Evolutionary conservation across 1,140 invertebrate genomes (phyloP), one percentile per base, ranked within the genome.

Genomic region (Drosophila guanche): DNA sequence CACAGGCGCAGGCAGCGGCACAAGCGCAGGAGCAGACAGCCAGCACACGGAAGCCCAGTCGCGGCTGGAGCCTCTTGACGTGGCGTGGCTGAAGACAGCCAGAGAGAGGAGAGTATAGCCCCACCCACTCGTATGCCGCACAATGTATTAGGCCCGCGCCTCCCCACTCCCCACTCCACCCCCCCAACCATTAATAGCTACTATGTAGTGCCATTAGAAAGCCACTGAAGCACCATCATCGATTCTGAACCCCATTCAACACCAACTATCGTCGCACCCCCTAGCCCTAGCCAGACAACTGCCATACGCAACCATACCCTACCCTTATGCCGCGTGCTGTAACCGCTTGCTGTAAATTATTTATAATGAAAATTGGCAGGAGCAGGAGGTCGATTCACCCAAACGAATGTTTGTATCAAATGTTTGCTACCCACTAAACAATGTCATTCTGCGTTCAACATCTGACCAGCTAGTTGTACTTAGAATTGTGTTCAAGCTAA

Each of bases 331-430:
- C 37, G 55, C 59, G 70, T 56, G 43, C 54, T 69, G 52, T 45
- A 65, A 27, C 45, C 16, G 42, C 42, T 47, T 70, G 22, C 40
- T 65, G 48, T 55, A 61, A 75, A 86, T 75, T 84, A 84, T 84
- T 83, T 83, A 45, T 51, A 20, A 42, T 41, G 33, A 37, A 37
- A 37, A 12, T 12, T 37, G 33, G 41, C 40, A 50, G 58, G 47
- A 52, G 52, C 16, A 20, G 16, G 51, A 63, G 50, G 60, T 75
- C 45, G 23, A 66, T 20, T 61, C 58, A 63, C 57, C 41, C 54
- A 59, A 48, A 66, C 84, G 73, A 86, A 89, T 89, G 50, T 89
- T 89, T 89, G 84, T 89, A 89, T 89, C 84, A 89, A 89, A 89
- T 89, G 65, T 89, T 89, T 85, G 72, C 71, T 47, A 56, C 33